These are phyloP conservation scores for Bombylius major DNA, from an alignment of 2,888 invertebrate species.

Conservation along the genomic window DNA sequence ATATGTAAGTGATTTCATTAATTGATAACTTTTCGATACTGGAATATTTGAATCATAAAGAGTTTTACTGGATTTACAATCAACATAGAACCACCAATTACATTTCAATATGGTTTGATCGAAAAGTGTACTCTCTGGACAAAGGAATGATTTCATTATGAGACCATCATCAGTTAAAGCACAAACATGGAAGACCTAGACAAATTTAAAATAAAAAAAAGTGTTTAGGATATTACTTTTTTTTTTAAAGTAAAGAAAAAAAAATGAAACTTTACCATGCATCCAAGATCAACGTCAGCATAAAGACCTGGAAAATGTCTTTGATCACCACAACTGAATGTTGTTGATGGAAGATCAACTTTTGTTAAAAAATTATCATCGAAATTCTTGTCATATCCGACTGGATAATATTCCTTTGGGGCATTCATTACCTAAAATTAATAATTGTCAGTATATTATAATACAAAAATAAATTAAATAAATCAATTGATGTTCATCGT, in stretches of 20 bases:
- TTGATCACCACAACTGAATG: constrained; percentile 75
- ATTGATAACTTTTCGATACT: constrained; percentile 79
- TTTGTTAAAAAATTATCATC: constrained; percentile 77
- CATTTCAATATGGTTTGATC: constrained; percentile 85
- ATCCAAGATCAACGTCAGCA: constrained; percentile 75
- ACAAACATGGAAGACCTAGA: constrained; percentile 81
- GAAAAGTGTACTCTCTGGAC: constrained; percentile 81
- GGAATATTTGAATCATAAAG: constrained; percentile 83
- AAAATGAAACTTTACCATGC: constrained; percentile 53
- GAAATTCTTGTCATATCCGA: constrained; percentile 78
- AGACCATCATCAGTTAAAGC: constrained; percentile 78
- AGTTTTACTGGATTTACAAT: constrained; percentile 67
- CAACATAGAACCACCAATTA: constrained; percentile 92
- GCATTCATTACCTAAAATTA: constrained; percentile 67
- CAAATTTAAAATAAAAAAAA: neutral
- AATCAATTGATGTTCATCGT: neutral
- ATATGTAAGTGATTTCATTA: constrained; percentile 82
- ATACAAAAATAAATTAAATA: neutral
- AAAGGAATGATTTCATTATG: constrained; percentile 83
- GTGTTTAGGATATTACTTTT: neutral
- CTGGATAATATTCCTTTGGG: constrained; percentile 77
- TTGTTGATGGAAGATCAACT: constrained; percentile 71
- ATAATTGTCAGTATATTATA: neutral
- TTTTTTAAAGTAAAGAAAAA: neutral
- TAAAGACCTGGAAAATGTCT: constrained; percentile 84